Base-by-base conservation (phyloP, 2,797 vertebrate species). In the Acrossocheilus fasciatus region DNA sequence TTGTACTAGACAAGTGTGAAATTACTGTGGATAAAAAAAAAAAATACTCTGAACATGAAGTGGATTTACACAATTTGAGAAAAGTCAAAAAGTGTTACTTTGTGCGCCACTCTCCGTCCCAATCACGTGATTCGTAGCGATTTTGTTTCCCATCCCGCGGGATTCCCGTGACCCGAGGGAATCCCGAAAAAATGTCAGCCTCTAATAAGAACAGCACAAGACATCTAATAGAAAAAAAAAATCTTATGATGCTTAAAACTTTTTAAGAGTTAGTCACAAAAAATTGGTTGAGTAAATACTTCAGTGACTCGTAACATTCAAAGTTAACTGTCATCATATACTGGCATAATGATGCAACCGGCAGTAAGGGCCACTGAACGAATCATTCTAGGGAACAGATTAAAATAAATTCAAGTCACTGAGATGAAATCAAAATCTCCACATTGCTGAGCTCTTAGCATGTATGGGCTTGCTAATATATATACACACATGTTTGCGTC, bases 381-480 rank as follows among this genome's bases (percentile, higher is more conserved):
- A 76, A 52, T 36, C 23, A 30, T 74, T 18, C 45, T 50, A 50
- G 45, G 50, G 45, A 34, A 50, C n/a, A 0, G 26, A 75, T 75
- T 18, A 0, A 30, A 74, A 50, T 50, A 30, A 15, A 50, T 45
- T n/a, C 39, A 43, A n/a, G 69, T 45, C 6, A 45, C 41, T 26
- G 41, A 78, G 50, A 57, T 36, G 5, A 57, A 57, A 52, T 20
- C 50, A 36, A 77, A 52, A 57, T n/a, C 34, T 59, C 52, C 75
- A 78, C 50, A 74, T 3, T 26, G 41, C 41, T 34, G 54, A 64
- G 57, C 6, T 36, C 30, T 15, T 14, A 45, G 39, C 68, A 23
- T 74, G 82, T 39, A 41, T 50, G 70, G 52, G 81, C 39, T 43
- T 62, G 81, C 10, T 23, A 72, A 9, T 10, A 47, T 20, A 81